phyloP scores from a whole-genome alignment of 2,888 invertebrate species.

The Orthosia cruda region DNA sequence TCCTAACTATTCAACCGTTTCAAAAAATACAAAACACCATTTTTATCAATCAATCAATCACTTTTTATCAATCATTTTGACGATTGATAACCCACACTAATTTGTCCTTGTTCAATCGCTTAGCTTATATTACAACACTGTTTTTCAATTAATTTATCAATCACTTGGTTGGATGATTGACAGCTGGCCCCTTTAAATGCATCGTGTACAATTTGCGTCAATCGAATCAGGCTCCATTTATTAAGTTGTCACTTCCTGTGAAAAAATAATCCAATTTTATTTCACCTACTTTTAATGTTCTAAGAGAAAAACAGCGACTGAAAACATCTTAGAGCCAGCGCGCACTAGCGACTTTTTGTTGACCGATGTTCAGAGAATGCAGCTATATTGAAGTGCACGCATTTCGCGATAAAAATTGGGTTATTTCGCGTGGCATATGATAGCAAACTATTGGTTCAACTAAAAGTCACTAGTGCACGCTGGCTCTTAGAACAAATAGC shows the following conservation, averaged over 20 bases:
- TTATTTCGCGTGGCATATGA: too few species aligned
- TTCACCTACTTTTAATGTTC: too few species aligned
- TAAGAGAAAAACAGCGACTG: too few species aligned
- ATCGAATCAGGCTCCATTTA: constrained; percentile 51
- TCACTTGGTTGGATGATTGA: constrained; percentile 18
- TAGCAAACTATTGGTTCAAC: too few species aligned
- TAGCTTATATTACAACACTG: constrained; percentile 36
- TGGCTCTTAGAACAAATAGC: too few species aligned
- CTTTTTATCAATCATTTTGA: constrained; percentile 16
- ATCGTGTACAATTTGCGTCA: constrained; percentile 36
- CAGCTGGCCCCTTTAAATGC: constrained; percentile 54
- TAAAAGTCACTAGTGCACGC: too few species aligned
- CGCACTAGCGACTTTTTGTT: too few species aligned
- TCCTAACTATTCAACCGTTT: constrained; percentile 47
- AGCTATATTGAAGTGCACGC: too few species aligned
- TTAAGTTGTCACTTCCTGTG: constrained; percentile 52
- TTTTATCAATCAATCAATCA: constrained; percentile 38
- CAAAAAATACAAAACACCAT: constrained; percentile 45
- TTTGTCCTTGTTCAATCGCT: constrained; percentile 24
- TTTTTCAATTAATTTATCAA: constrained; percentile 42
- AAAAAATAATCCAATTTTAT: not conserved
- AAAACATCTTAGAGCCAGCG: too few species aligned
- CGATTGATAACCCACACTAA: constrained; percentile 41
- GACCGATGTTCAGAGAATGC: too few species aligned
- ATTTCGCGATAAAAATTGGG: too few species aligned